Evolutionary conservation across 2,888 invertebrate genomes (phyloP).

Genomic region (Caenorhabditis uteleia): DNA sequence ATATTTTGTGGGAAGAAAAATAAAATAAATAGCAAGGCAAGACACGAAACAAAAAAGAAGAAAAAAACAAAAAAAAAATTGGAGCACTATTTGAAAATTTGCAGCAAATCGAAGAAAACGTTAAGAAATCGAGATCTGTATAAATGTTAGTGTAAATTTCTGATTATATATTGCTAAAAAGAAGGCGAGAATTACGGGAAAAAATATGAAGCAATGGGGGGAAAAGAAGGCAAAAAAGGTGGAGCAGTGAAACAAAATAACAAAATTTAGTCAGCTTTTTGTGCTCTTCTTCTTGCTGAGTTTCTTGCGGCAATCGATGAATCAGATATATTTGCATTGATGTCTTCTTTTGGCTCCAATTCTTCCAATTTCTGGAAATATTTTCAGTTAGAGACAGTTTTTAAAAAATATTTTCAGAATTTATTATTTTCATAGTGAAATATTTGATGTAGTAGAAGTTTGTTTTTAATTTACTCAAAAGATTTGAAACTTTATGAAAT

Average conservation of each 20-base stretch:
- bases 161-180: conserved; percentile 12
- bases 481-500: too few relatives aligned
- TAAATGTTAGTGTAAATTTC: conserved; percentile 9
- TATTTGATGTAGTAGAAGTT: too few relatives aligned
- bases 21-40: conserved; percentile 11
- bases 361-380: conserved; percentile 9
- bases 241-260: background rate
- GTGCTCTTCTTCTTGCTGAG: conserved; percentile 33
- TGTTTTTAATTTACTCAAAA: too few relatives aligned
- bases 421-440: too few relatives aligned
- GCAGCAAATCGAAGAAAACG: conserved; percentile 2
- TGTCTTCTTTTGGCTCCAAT: conserved; percentile 40
- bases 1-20: conserved; percentile 26
- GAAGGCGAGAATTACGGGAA: conserved; percentile 5
- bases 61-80: conserved; percentile 21
- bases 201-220: conserved; percentile 11
- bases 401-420: too few relatives aligned
- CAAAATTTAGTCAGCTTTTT: conserved; percentile 45
- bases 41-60: conserved; percentile 6
- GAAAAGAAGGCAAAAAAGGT: conserved; percentile 2
- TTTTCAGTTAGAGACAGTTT: background rate
- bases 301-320: conserved; percentile 24
- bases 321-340: conserved; percentile 43
- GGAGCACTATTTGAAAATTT: conserved; percentile 2
- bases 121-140: conserved; percentile 18